A percentile compares a stretch with the other conserved stretches of the same genome.
These are phyloP conservation scores for Lepeophtheirus nordmannii DNA, from an alignment of 2,888 invertebrate genomes.

Conservation along the genomic window DNA sequence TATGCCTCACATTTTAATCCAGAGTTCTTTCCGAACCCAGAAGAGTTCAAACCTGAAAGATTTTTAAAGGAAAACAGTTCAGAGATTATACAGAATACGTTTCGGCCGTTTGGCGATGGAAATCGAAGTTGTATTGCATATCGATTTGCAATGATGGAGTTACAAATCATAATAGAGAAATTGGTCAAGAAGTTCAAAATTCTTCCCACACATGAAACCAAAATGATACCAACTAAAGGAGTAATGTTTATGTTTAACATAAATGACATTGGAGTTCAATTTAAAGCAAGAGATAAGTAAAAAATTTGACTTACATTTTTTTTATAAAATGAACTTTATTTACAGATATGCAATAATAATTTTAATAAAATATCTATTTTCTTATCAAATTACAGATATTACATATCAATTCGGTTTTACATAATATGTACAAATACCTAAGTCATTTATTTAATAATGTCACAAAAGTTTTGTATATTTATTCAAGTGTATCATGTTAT, in stretches of 20 bases:
- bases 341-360: too few relatives aligned
- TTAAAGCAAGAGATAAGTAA: neutral
- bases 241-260: neutral
- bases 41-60: neutral
- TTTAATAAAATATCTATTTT: too few relatives aligned
- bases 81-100: neutral
- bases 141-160: neutral
- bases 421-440: too few relatives aligned
- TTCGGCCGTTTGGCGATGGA: neutral
- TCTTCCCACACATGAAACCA: neutral
- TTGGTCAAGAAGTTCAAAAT: neutral
- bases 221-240: neutral
- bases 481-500: too few relatives aligned
- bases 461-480: too few relatives aligned
- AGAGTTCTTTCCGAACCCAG: neutral
- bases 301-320: too few relatives aligned
- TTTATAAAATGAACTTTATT: too few relatives aligned
- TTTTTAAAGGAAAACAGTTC: neutral
- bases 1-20: conserved; percentile 1
- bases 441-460: too few relatives aligned
- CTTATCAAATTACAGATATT: too few relatives aligned
- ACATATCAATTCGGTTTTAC: too few relatives aligned
- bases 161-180: neutral
- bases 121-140: neutral
- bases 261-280: neutral